Conservation (phyloP, 2,113 vertebrate species). For the Oplegnathus fasciatus region DNA sequence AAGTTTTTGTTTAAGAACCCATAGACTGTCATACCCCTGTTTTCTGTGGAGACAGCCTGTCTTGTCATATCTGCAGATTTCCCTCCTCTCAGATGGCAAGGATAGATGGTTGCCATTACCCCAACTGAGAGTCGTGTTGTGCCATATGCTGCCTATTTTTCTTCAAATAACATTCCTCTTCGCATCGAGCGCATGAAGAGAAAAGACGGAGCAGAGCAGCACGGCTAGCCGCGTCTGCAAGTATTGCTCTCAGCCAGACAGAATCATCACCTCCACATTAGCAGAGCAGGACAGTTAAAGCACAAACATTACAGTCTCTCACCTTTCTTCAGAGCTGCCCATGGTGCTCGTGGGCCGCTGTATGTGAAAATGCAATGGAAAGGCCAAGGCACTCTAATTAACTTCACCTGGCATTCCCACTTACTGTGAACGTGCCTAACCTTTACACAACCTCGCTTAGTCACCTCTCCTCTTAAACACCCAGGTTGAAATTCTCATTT, state of each 20-base stretch:
- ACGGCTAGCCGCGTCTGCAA: slow-evolving; percentile 38
- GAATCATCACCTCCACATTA: slow-evolving; percentile 63
- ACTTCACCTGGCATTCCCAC: slow-evolving; percentile 72
- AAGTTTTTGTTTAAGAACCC: slow-evolving; percentile 31
- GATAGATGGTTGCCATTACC: slow-evolving; percentile 71
- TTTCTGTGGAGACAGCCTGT: slow-evolving; percentile 49
- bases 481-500: slow-evolving; percentile 71
- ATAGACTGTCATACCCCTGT: slow-evolving; percentile 30
- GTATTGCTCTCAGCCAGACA: slow-evolving; percentile 23
- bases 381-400: slow-evolving; percentile 79
- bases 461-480: slow-evolving; percentile 71
- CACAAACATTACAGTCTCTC: slow-evolving; percentile 59
- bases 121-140: slow-evolving; percentile 55
- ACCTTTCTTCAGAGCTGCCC: slow-evolving; percentile 53
- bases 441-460: slow-evolving; percentile 77
- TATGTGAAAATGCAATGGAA: slow-evolving; percentile 68
- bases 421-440: slow-evolving; percentile 70
- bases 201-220: background rate
- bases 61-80: slow-evolving; percentile 55
- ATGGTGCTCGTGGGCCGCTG: slow-evolving; percentile 45
- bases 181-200: slow-evolving; percentile 4
- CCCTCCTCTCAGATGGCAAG: slow-evolving; percentile 48
- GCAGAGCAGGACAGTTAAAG: slow-evolving; percentile 35
- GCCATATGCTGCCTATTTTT: slow-evolving; percentile 69
- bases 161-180: slow-evolving; percentile 52